Evolutionary conservation across 64 coral and sea anemone species (phyloP).

Genomic region (Montipora cactus): DNA sequence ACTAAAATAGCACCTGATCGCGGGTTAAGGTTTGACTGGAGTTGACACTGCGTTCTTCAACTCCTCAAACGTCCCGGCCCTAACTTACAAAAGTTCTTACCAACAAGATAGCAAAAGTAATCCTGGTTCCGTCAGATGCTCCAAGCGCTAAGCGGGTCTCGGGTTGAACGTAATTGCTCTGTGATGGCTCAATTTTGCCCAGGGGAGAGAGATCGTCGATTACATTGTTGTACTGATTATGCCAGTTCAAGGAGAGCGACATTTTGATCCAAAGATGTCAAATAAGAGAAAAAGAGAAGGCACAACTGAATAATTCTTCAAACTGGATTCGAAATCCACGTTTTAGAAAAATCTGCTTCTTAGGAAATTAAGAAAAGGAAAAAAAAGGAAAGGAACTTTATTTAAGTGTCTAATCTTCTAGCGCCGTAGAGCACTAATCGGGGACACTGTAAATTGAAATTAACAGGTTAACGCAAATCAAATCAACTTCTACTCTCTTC

Average conservation of each 20-base stretch:
- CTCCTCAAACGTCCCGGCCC: too few species aligned
- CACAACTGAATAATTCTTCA: not conserved
- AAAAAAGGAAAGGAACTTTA: too few species aligned
- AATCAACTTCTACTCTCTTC: too few species aligned
- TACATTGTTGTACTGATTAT: conserved; percentile 91
- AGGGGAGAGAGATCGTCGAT: conserved; percentile 93
- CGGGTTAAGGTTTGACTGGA: too few species aligned
- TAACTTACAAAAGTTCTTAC: conserved; percentile 20
- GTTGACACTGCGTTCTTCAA: too few species aligned
- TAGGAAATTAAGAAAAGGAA: too few species aligned
- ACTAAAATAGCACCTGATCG: too few species aligned
- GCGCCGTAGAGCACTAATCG: too few species aligned
- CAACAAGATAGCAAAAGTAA: conserved; percentile 72
- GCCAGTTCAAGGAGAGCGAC: conserved; percentile 82
- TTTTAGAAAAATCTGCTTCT: too few species aligned
- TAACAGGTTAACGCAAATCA: too few species aligned
- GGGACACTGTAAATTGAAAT: too few species aligned
- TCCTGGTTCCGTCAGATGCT: conserved; percentile 85
- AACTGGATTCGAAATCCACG: not conserved
- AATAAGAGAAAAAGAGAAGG: not conserved
- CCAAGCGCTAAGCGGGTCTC: conserved; percentile 76
- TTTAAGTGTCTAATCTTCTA: too few species aligned
- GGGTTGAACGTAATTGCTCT: conserved; percentile 63
- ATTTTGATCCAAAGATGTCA: conserved; percentile 83
- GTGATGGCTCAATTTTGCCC: conserved; percentile 59